Conservation (phyloP, 2,888 invertebrate species). For the Lacanobia wlatinum region DNA sequence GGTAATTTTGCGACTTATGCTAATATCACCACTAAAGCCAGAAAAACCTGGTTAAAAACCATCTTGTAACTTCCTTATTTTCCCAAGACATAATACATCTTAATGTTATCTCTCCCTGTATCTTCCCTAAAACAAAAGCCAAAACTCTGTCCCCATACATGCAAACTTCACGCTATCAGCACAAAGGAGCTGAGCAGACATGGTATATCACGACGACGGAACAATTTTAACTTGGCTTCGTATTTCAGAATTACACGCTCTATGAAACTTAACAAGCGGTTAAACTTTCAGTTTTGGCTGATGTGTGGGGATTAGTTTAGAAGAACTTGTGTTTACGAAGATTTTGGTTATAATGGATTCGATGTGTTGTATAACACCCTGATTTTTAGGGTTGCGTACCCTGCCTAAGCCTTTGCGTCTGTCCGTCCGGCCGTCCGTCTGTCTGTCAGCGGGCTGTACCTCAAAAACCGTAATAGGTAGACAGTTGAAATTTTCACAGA, state of each 20-base stretch:
- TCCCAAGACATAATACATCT: background rate
- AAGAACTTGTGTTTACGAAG: slow-evolving; percentile 8
- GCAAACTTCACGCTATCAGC: slow-evolving; percentile 39
- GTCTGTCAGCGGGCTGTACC: too few relatives aligned
- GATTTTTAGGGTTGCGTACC: too few relatives aligned
- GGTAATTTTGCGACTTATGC: background rate
- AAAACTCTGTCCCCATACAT: background rate
- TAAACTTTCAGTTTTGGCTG: slow-evolving; percentile 65
- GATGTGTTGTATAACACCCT: background rate
- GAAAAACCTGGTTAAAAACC: too few relatives aligned
- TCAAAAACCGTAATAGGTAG: too few relatives aligned
- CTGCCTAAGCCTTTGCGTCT: too few relatives aligned
- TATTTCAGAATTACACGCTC: slow-evolving; percentile 73
- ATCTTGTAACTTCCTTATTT: background rate
- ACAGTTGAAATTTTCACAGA: too few relatives aligned
- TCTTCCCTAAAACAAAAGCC: slow-evolving; percentile 9
- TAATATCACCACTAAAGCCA: background rate
- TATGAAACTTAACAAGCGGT: slow-evolving; percentile 70
- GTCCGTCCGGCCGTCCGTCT: too few relatives aligned
- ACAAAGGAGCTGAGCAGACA: slow-evolving; percentile 21
- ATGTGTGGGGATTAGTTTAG: slow-evolving; percentile 32
- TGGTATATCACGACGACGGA: slow-evolving; percentile 51
- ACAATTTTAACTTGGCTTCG: slow-evolving; percentile 70
- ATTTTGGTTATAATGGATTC: background rate
- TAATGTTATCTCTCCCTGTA: background rate